Base-by-base conservation (phyloP, 1,140 invertebrate genomes). In the Drosophila eugracilis region DNA sequence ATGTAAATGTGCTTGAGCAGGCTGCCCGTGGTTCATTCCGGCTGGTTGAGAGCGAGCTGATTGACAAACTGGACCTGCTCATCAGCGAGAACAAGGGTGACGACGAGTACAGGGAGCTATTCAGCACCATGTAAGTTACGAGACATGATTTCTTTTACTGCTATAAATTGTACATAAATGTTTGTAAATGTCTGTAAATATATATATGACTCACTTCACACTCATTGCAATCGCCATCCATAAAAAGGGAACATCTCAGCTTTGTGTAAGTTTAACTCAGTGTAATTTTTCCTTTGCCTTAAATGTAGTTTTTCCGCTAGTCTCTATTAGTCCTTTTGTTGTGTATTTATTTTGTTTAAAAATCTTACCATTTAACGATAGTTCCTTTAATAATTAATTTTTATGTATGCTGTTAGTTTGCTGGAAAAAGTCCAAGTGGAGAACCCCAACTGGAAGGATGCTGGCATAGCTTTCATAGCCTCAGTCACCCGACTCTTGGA, bases 21-120 rank as follows among this genome's bases (percentile, higher is more conserved):
- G 69, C 72, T 53, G 93, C 94, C 4, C 83, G 83, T 0, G 83
- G 83, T 1, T 86, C 83, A 79, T 98, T 98, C 80, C 95, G 96
- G 66, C 94, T 96, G 78, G 97, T 98, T 9, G 98, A 98, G 91
- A 97, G 96, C 14, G 97, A 98, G 75, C 92, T 99, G 3, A 98
- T 99, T 62, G 97, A 99, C 79, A 98, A 98, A 89, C 90, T 99
- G 65, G 98, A 99, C 92, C 96, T 97, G 78, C 92, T 98, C 2
- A 96, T 99, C 14, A 97, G 96, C 75, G 96, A 98, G 81, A 97
- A 98, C 90, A 98, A 98, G 90, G 97, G 97, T 0, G 97, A 99
- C 88, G 96, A 97, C 86, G 96, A 98, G 86, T 99, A 98, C 89
- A 94, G 96, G 52, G 94, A 97, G 73, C 93, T 98, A 3, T 98